Evolutionary conservation across 2,797 vertebrate species (phyloP).

Genomic region (Chrysolophus pictus): DNA sequence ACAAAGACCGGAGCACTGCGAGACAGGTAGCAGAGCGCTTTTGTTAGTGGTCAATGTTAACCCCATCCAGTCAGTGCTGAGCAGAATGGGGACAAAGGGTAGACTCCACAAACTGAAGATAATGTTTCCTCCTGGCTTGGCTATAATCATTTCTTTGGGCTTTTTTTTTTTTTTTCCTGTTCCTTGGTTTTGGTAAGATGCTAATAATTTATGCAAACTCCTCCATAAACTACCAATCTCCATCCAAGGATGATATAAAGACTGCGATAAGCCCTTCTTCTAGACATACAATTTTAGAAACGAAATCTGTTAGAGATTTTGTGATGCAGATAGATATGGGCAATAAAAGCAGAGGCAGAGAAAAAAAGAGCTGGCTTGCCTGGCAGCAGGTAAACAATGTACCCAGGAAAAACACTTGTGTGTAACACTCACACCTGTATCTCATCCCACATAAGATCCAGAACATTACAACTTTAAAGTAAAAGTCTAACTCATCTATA

Average conservation of each 20-base stretch:
- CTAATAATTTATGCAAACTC: too few species aligned
- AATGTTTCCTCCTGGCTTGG: too few species aligned
- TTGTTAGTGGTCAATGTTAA: too few species aligned
- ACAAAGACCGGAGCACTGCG: accelerated
- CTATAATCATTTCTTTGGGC: too few species aligned
- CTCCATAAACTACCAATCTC: too few species aligned
- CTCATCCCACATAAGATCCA: background rate
- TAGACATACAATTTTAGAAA: background rate
- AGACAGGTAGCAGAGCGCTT: background rate
- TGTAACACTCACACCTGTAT: background rate
- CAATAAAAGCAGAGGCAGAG: background rate
- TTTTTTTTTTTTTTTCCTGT: too few species aligned
- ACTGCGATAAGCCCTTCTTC: background rate
- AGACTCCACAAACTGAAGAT: too few species aligned
- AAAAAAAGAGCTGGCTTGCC: background rate
- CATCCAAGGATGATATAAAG: too few species aligned
- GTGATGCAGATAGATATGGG: background rate
- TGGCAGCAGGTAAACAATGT: background rate
- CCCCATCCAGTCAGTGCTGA: too few species aligned
- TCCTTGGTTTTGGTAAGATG: too few species aligned
- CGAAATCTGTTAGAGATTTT: background rate
- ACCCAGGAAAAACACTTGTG: background rate
- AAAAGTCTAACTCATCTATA: background rate
- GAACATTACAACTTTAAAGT: background rate
- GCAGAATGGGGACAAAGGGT: too few species aligned